Evolutionary conservation across 1,140 invertebrate species (phyloP), one percentile per base, ranked within the genome.

Genomic region (Pantala flavescens): DNA sequence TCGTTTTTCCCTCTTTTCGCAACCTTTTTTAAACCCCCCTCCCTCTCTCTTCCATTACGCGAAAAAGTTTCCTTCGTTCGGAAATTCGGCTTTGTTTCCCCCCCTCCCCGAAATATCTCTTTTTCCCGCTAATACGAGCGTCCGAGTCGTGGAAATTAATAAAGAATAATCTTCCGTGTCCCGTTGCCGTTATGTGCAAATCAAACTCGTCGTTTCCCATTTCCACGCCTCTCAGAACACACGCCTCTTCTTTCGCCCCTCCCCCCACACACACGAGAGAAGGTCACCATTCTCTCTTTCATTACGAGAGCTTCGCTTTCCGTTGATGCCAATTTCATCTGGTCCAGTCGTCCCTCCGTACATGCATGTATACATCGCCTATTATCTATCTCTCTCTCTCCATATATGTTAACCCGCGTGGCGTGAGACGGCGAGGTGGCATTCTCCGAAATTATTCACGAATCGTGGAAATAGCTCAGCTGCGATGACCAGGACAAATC

Each of bases 361-460:
- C 49, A 63, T 21, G 49, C 49, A 63, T 21, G 28, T 36, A 36
- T 36, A 36, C 28, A 21, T 63, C 5, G 12, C 49, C 49, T 63
- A 63, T 63, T 63, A 63, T 63, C 49, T 19, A 63, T 63, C 49
- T 63, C 14, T 63, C 49, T 49, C 16, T 63, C 49, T 16, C 49
- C 5, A 63, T 21, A 21, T 63, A 63, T 63, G 14, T 63, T 21
- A 21, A 63, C 14, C 14, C 49, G 49, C 12, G 49, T 63, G 3
- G 49, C 49, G 49, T 63, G 49, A 3, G 49, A 21, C n/a, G 49
- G 12, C 49, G 49, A 63, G 49, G 49, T 63, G 49, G 49, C 12
- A 63, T 63, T 63, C 49, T 63, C 49, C 49, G 49, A 63, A 63
- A 63, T 63, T 63, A 63, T 63, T 63, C 49, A 63, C 49, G 49